A percentile compares a stretch with the other conserved stretches of the same genome.
Conservation (phyloP, 2,888 invertebrate species). For the Yponomeuta evonymella region DNA sequence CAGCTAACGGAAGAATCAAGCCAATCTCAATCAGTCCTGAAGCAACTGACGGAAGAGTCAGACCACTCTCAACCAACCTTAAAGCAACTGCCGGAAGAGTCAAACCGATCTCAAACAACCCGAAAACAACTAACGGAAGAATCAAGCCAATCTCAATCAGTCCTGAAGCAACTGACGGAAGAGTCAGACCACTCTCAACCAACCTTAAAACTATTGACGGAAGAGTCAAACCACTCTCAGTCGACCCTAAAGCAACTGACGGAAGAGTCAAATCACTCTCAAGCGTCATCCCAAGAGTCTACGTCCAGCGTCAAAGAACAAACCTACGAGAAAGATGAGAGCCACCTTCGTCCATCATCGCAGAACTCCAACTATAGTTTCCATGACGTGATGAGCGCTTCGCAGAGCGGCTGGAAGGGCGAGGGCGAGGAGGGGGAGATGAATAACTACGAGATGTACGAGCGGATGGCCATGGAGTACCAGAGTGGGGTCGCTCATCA, state of each 20-base stretch:
- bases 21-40: slow-evolving; percentile 1
- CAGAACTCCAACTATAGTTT: slow-evolving; percentile 63
- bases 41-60: slow-evolving; percentile 33
- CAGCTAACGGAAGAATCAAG: neutral
- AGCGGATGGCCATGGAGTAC: slow-evolving; percentile 67
- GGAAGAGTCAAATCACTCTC: slow-evolving; percentile 45
- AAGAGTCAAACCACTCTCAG: slow-evolving; percentile 45
- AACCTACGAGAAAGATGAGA: slow-evolving; percentile 37
- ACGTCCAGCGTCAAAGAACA: slow-evolving; percentile 36
- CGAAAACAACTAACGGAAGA: neutral
- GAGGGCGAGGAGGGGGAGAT: neutral
- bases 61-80: slow-evolving; percentile 35
- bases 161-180: neutral
- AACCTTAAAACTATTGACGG: slow-evolving; percentile 19
- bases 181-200: neutral
- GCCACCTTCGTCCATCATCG: slow-evolving; percentile 55
- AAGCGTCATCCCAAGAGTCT: slow-evolving; percentile 56
- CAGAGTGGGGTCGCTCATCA: slow-evolving; percentile 61
- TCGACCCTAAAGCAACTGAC: slow-evolving; percentile 12
- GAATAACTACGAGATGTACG: slow-evolving; percentile 54
- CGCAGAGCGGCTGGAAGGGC: neutral
- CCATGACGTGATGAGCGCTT: slow-evolving; percentile 51
- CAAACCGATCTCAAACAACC: neutral
- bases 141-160: neutral
- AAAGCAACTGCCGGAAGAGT: neutral